Base-by-base conservation (phyloP, 2,888 invertebrate genomes). In the Drosophila neotestacea region DNA sequence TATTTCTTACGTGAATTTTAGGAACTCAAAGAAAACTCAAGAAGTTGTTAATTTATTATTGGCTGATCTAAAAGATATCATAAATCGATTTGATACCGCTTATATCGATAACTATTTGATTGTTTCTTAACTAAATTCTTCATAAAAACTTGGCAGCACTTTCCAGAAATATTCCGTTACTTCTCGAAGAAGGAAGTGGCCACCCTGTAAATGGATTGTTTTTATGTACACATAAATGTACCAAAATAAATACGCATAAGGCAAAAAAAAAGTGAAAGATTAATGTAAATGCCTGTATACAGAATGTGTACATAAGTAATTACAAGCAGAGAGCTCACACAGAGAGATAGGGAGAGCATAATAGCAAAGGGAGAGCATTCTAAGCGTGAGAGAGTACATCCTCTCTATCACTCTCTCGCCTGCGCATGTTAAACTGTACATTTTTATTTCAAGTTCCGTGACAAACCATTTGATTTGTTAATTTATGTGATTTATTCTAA, bases 181-280 rank as follows among this genome's bases (percentile, higher is more conserved):
- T 38, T 52, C 16, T 7, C 27, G 13, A 46, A 47, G 28, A 48
- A 42, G 42, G 30, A 70, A 63, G 55, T 70, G 59, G 56, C 67
- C 83, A 83, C 88, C 85, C 83, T 83, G 83, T 88, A 70, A 70
- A 59, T 61, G 70, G 73, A 77, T 85, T 83, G 85, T 87, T 83
- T 78, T 87, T 85, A 83, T 83, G 68, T 64, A 64, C 39, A 55
- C 66, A 61, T 64, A 55, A 62, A 64, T 50, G 66, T 84, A 88
- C 88, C 73, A 88, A 88, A 88, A 88, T 88, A 84, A 88, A 88
- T 85, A 85, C 83, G 68, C 83, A 70, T 77, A 73, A 81, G 63
- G 61, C 69, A 46, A 44, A 71, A 67, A 81, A 81, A 88, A 88
- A 85, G 85, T 88, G 81, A 88, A 88, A 88, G 86, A 84, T 84